Evolutionary conservation across 2,113 vertebrate species (phyloP), one percentile per base, ranked within the genome.

Genomic region (Halichoeres trimaculatus): DNA sequence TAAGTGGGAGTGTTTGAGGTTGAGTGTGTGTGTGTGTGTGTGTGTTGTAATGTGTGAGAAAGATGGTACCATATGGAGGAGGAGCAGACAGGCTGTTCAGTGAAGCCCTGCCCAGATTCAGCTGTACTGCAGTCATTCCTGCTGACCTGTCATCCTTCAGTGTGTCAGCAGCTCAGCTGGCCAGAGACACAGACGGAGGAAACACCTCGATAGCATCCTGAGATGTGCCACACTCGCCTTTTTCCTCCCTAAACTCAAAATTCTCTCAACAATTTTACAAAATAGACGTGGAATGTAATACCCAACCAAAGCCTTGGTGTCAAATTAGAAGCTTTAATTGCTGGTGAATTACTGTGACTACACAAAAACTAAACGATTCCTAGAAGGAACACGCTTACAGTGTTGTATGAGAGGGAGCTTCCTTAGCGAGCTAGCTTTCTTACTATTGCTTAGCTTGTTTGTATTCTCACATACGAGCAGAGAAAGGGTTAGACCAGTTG

Each of bases 91-190:
- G 78, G 61, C 83, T 76, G 85, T 63, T 78, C 70, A 80, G 61
- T 47, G 50, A 69, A 77, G 80, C 76, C 68, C 83, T 76, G 84
- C 85, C 77, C 82, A 78, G 83, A 85, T 85, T 70, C 84, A 55
- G 50, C 66, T 74, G 26, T 82, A 67, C 86, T 87, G 85, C 90
- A 90, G 83, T 88, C 81, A 57, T 74, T 88, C 83, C 85, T 91
- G 85, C 88, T 90, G 90, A 89, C 85, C 85, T 60, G 76, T 81
- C 85, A 82, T 85, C 79, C 75, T 35, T 57, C 70, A 68, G 84
- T 47, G 70, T 85, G 85, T 79, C 75, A 75, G 80, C 58, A 54
- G 83, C 41, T 22, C 47, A 66, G 78, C 51, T 47, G 53, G 61
- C 69, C 69, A 66, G 53, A 82, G 52, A 48, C 67, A 17, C 6